phyloP scores from a whole-genome alignment of 1,140 invertebrate species.

The Aricia agestis region DNA sequence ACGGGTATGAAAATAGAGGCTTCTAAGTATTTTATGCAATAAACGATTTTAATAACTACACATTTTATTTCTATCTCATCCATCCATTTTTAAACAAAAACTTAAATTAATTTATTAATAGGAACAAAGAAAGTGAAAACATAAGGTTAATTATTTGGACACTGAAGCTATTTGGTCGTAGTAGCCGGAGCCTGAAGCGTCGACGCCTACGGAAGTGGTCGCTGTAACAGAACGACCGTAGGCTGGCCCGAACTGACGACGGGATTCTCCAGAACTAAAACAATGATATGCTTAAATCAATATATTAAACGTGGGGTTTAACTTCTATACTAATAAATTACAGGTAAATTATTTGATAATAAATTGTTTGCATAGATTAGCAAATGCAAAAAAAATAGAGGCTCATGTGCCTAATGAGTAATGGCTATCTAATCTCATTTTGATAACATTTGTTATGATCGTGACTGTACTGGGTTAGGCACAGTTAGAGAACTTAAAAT shows the following conservation, averaged over 20 bases:
- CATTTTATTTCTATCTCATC: conserved; percentile 12
- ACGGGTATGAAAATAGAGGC: conserved; percentile 4
- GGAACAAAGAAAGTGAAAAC: background rate
- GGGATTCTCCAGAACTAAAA: conserved; percentile 32
- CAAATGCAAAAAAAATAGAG: too few species aligned
- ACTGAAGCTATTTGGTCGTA: conserved; percentile 47
- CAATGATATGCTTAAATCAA: background rate
- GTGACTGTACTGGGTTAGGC: too few species aligned
- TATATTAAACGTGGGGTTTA: too few species aligned
- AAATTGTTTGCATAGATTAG: too few species aligned
- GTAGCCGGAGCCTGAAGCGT: conserved; percentile 41
- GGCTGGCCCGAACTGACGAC: conserved; percentile 33
- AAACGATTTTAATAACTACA: conserved; percentile 6
- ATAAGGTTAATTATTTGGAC: conserved; percentile 28
- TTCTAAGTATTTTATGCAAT: background rate
- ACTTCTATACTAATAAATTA: too few species aligned
- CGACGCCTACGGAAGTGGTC: conserved; percentile 43
- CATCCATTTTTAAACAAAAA: conserved; percentile 6
- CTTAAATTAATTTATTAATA: background rate
- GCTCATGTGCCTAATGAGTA: too few species aligned
- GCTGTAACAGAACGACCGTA: conserved; percentile 36
- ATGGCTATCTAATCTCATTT: too few species aligned
- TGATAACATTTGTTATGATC: too few species aligned
- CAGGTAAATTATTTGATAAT: too few species aligned
- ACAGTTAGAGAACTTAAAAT: too few species aligned